Conservation (phyloP, 1,140 invertebrate genomes). For the Hylaeus volcanicus region DNA sequence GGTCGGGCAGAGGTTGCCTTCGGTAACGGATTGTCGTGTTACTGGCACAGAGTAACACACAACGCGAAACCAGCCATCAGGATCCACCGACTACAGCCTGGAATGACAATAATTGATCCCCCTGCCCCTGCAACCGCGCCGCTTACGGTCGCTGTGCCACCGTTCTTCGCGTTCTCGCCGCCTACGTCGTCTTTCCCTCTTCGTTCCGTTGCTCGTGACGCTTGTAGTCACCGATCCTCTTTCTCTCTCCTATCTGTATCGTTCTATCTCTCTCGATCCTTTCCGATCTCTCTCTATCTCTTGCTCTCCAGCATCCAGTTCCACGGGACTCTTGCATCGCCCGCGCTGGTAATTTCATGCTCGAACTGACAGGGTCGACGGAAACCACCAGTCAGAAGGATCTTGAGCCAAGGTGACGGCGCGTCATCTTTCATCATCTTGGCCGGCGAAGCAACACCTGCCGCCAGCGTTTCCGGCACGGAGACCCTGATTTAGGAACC, state of each 20-base stretch:
- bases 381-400: conserved; percentile 60
- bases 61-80: conserved; percentile 76
- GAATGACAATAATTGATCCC: conserved; percentile 80
- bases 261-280: neutral
- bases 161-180: no score
- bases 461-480: conserved; percentile 39
- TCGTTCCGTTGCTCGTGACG: conserved; percentile 20
- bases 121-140: conserved; percentile 48
- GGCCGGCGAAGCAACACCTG: conserved; percentile 54
- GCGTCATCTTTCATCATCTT: conserved; percentile 64
- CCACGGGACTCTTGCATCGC: conserved; percentile 43
- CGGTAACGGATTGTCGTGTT: conserved; percentile 77
- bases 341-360: conserved; percentile 64
- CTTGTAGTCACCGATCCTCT: neutral
- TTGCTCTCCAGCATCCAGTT: neutral
- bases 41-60: conserved; percentile 71
- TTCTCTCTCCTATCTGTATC: neutral
- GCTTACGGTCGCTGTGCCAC: no score
- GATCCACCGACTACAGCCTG: conserved; percentile 70
- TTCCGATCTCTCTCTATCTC: neutral
- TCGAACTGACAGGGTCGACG: conserved; percentile 64
- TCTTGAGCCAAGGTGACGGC: conserved; percentile 58
- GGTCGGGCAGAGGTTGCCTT: conserved; percentile 40
- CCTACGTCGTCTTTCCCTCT: neutral
- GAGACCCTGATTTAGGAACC: conserved; percentile 19